phyloP scores from a whole-genome alignment of 92 coral and sea anemone genomes.

The Palythoa grandiflora region DNA sequence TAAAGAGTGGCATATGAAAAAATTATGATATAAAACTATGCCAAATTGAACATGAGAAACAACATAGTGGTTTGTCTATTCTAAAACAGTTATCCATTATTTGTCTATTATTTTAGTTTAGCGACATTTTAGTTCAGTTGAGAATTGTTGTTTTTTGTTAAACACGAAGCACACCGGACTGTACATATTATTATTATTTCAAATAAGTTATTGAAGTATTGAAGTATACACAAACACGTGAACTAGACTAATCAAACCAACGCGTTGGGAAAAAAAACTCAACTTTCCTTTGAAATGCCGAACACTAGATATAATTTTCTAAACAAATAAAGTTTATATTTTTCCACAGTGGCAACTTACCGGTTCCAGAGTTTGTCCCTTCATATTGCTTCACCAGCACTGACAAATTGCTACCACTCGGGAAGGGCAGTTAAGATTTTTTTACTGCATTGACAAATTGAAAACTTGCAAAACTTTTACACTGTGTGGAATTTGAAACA shows the following conservation, averaged over 20 bases:
- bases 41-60: too few species aligned
- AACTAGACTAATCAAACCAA: slow-evolving; percentile 1
- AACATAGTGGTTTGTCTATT: too few species aligned
- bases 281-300: not conserved
- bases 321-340: not conserved
- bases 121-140: too few species aligned
- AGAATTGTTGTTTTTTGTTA: not conserved
- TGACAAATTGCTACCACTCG: not conserved
- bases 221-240: not conserved
- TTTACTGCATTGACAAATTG: not conserved
- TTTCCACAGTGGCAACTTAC: not conserved
- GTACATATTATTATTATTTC: not conserved
- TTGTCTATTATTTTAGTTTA: not conserved
- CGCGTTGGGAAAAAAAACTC: slow-evolving; percentile 14
- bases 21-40: too few species aligned
- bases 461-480: not conserved
- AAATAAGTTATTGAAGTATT: not conserved
- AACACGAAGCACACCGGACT: too few species aligned
- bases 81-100: not conserved
- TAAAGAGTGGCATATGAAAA: too few species aligned
- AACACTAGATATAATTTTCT: not conserved
- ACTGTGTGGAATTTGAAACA: not conserved
- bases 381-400: not conserved
- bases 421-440: not conserved
- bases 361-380: not conserved